Conservation (phyloP, 2,888 invertebrate genomes). For the Acronicta leporina region DNA sequence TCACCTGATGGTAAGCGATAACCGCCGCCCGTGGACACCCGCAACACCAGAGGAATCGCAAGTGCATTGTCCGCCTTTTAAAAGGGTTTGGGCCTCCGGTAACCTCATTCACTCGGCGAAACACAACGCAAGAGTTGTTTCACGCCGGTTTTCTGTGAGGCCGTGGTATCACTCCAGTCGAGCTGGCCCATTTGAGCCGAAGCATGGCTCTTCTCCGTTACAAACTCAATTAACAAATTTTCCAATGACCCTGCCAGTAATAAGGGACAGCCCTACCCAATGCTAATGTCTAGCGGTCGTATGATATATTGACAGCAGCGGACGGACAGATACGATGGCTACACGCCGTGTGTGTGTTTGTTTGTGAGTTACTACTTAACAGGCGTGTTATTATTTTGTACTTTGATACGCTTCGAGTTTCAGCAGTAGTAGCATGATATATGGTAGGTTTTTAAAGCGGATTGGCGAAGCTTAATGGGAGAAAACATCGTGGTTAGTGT, state of each 20-base stretch:
- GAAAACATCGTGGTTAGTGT: conserved; percentile 16
- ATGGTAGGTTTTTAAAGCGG: conserved; percentile 45
- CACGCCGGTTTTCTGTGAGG: too few relatives aligned
- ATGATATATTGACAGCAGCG: conserved; percentile 83
- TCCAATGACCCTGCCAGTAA: conserved; percentile 20
- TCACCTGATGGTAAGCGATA: too few relatives aligned
- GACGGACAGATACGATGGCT: conserved; percentile 70
- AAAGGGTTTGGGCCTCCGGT: too few relatives aligned
- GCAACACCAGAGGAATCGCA: too few relatives aligned
- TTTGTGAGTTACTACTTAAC: conserved; percentile 65
- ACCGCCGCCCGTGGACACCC: too few relatives aligned
- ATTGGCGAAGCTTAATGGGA: conserved; percentile 22
- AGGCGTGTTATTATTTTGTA: conserved; percentile 78
- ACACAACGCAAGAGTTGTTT: too few relatives aligned
- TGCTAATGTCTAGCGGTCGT: conserved; percentile 78
- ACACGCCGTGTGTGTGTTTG: conserved; percentile 59
- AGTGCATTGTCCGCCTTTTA: too few relatives aligned
- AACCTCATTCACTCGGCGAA: too few relatives aligned
- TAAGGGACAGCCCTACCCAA: conserved; percentile 56
- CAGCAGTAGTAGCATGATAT: conserved; percentile 46
- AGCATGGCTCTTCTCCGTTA: too few relatives aligned
- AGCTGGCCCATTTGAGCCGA: too few relatives aligned
- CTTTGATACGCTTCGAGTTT: conserved; percentile 64
- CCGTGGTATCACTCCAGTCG: too few relatives aligned
- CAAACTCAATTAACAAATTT: conserved; percentile 1